These are phyloP conservation scores for Macrotus californicus DNA, from an alignment of 2,113 vertebrate species.

Conservation along the genomic window DNA sequence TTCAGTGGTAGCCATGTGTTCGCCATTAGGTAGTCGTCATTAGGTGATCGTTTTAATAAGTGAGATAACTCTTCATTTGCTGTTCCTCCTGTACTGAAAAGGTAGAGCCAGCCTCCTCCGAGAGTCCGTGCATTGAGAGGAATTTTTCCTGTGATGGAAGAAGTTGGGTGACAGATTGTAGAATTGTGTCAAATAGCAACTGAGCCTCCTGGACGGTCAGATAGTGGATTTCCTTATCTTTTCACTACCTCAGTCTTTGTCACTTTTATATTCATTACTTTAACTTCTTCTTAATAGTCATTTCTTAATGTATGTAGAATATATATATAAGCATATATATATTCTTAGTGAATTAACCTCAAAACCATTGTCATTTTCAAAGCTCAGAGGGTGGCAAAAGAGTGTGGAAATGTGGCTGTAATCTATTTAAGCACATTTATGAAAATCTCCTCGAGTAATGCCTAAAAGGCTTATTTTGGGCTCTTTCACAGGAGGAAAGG, in stretches of 20 bases:
- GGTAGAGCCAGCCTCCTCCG: background rate
- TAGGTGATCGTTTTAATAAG: background rate
- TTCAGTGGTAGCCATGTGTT: constrained; percentile 14
- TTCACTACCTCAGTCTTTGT: background rate
- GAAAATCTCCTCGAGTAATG: background rate
- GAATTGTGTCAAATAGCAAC: background rate
- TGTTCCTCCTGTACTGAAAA: background rate
- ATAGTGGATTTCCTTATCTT: background rate
- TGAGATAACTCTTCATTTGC: background rate
- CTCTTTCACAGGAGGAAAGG: background rate
- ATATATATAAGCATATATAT: background rate
- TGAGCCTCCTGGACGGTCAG: background rate
- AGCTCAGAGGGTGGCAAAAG: background rate
- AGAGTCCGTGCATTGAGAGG: background rate
- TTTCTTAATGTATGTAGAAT: background rate
- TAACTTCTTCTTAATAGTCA: background rate
- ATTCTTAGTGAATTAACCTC: background rate
- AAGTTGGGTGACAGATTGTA: background rate
- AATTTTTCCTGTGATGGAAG: background rate
- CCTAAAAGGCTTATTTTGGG: background rate
- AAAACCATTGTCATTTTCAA: background rate
- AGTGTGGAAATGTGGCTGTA: background rate
- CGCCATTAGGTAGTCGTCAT: background rate
- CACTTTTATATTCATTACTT: background rate
- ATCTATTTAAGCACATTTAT: background rate